Evolutionary conservation across 2,797 vertebrate species (phyloP), one percentile per base, ranked within the genome.

Genomic region (Meriones psammophilus): DNA sequence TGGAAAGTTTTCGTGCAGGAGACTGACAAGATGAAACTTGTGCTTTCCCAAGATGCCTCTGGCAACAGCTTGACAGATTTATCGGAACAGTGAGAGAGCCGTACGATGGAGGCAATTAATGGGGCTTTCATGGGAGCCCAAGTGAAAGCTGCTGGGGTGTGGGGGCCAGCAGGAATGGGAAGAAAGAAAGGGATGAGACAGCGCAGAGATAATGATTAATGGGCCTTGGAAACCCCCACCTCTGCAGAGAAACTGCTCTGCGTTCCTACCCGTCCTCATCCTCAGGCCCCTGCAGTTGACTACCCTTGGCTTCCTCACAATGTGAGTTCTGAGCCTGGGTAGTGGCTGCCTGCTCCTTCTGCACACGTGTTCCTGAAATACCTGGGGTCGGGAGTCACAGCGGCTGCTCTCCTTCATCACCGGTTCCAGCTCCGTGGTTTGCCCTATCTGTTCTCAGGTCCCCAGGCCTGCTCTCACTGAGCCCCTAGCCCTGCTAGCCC

Each of bases 141-240:
- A 60, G 33, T 76, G 78, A 92, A 83, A 91, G 36, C 81, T 92
- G 1, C 42, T 71, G 46, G 69, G 77, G 74, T n/a, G 42, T 3
- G 24, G 76, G 58, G 60, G 60, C 26, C 56, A 60, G 74, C 56
- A 74, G 68, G 66, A 64, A 76, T 60, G 69, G 54, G 87, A 80
- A 87, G 76, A 42, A 94, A 88, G 68, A 8, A 89, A 94, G 76
- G 64, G 76, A 39, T 36, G 77, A 96, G 85, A 69, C 88, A 20
- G 74, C 60, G 26, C 33, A 73, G 62, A 89, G 56, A 39, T 91
- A 17, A 50, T 94, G 91, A 97, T 97, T 96, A 92, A 97, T 93
- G 80, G 80, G 58, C 81, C 28, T 95, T 96, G 95, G 96, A 92
- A 97, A 97, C 58, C 76, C 96, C 96, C 84, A 94, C 36, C 78